These are phyloP conservation scores for Leptogaster cylindrica DNA, from an alignment of 2,888 invertebrate species.

Conservation along the genomic window DNA sequence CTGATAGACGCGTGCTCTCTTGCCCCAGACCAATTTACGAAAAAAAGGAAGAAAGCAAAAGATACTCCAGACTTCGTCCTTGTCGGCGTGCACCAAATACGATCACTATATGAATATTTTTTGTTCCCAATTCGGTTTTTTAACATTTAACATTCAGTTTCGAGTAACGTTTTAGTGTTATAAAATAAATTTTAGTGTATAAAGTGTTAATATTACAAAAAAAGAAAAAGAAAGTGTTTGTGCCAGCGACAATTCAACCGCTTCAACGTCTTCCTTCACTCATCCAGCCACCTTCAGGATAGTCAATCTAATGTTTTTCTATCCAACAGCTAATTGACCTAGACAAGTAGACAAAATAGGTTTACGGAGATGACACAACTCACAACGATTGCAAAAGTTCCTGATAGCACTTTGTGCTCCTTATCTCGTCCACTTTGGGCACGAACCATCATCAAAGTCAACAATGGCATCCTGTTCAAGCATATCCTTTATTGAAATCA, in stretches of 20 bases:
- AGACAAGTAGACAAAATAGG: too few relatives aligned
- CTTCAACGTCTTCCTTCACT: too few relatives aligned
- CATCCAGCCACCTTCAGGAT: too few relatives aligned
- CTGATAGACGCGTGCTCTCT: constrained; percentile 43
- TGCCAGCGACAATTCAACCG: background rate
- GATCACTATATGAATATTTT: constrained; percentile 11
- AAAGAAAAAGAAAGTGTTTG: background rate
- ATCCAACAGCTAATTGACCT: too few relatives aligned
- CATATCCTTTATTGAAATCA: constrained; percentile 19
- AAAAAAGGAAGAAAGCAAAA: constrained; percentile 34
- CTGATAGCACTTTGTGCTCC: background rate
- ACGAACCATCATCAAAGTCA: background rate
- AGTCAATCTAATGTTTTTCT: too few relatives aligned
- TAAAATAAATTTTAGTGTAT: background rate
- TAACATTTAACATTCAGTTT: constrained; percentile 4
- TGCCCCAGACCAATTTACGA: constrained; percentile 29
- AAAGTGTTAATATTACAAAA: background rate
- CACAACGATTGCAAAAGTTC: constrained; percentile 14
- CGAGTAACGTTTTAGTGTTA: background rate
- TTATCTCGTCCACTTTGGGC: background rate
- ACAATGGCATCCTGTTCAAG: background rate
- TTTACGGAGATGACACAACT: background rate
- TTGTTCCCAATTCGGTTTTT: constrained; percentile 24
- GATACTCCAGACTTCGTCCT: constrained; percentile 29
- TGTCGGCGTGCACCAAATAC: constrained; percentile 22